Percentiles rank a stretch among this genome's conserved stretches.
Conservation (phyloP, 1,140 invertebrate species). For the Trichonephila inaurata region DNA sequence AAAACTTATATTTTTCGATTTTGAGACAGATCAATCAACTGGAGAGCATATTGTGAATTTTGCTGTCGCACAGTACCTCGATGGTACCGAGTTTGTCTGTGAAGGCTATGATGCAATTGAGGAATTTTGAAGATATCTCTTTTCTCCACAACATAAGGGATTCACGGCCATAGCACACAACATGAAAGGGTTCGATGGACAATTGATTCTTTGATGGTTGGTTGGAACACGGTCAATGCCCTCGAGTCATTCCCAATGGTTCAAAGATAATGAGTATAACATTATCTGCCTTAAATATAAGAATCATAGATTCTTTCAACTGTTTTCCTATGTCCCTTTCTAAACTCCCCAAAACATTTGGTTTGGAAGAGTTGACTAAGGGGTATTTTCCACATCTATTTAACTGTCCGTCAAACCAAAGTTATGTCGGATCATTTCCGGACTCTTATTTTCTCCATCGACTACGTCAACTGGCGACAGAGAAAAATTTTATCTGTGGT, state of each 20-base stretch:
- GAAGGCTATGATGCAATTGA: too few species aligned
- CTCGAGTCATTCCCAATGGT: constrained; percentile 7
- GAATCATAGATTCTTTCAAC: constrained; percentile 60
- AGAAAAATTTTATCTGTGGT: constrained; percentile 7
- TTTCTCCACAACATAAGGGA: not conserved
- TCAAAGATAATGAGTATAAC: constrained; percentile 22
- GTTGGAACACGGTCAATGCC: not conserved
- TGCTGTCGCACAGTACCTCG: not conserved
- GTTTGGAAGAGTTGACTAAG: constrained; percentile 68
- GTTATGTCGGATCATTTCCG: constrained; percentile 44
- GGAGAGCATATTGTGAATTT: constrained; percentile 40
- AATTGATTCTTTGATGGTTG: constrained; percentile 52
- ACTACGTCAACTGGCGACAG: not conserved
- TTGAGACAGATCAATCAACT: not conserved
- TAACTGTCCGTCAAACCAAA: constrained; percentile 55
- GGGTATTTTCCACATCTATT: constrained; percentile 77
- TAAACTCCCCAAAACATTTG: constrained; percentile 67
- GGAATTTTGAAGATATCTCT: constrained; percentile 43
- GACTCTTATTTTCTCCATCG: not conserved
- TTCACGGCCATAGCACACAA: constrained; percentile 65
- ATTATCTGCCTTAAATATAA: not conserved
- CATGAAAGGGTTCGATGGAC: constrained; percentile 64
- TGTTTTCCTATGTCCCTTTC: constrained; percentile 65
- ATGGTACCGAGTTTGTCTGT: constrained; percentile 3
- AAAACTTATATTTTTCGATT: constrained; percentile 28